Evolutionary conservation across 2,888 invertebrate species (phyloP), one percentile per base, ranked within the genome.

Genomic region (Netelia virgata): DNA sequence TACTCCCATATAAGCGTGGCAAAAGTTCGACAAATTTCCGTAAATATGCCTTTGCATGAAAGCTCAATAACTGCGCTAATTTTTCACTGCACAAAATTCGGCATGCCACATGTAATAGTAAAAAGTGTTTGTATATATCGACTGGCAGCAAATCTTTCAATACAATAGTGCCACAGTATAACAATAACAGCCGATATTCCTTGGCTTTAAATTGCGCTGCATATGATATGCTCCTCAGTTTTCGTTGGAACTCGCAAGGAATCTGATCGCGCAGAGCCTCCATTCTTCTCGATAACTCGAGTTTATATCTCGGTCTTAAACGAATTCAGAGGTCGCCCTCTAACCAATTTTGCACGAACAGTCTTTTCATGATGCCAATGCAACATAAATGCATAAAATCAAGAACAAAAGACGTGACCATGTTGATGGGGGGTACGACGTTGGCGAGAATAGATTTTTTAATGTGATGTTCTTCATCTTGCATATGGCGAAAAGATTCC

Each of bases 111-210:
- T 88, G 87, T 0, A 90, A 82, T 14, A 86, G 36, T 53, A 89
- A 59, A 83, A 89, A 90, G 78, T 90, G 88, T 6, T 87, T 78
- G 53, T 89, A 89, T 8, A 85, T 8, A 28, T 66, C 10, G 23
- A 53, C 55, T 6, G 79, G 59, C 1, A 89, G 41, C 55, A 85
- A 47, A 28, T 63, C 36, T 73, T 86, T 84, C 1, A 89, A 74
- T n/a, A 88, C 78, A 23, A 89, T 74, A 11, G 89, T 87, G 10
- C 90, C 90, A 55, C 83, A 69, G 63, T 90, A 90, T 23, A 89
- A 53, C 14, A 88, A 50, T 61, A 90, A 86, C 8, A 86, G 86
- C 14, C 87, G 70, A 63, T 83, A 86, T 76, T 89, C 86, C 8
- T 88, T 88, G 3, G 89, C 88, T 79, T 89, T 89, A 84, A 85